A percentile compares a stretch with the other conserved stretches of the same genome.
Conservation (phyloP, 2,797 vertebrate genomes). For the Bradypus variegatus region DNA sequence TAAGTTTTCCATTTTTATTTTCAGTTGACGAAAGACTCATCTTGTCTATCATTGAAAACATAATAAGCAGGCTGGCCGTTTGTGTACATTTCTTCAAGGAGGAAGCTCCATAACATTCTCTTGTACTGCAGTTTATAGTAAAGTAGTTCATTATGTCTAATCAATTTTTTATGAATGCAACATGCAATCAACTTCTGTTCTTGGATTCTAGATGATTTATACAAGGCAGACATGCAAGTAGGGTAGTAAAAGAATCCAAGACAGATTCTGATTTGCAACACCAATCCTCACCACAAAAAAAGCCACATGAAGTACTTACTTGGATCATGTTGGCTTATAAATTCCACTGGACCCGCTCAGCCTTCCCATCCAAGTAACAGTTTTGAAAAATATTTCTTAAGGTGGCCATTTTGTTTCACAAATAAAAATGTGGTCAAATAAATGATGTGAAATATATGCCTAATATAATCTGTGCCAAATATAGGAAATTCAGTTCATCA, state of each 20-base stretch:
- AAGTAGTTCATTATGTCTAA: neutral
- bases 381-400: too few species aligned
- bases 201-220: neutral
- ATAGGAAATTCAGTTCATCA: too few species aligned
- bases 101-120: neutral
- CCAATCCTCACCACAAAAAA: neutral
- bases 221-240: neutral
- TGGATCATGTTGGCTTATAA: too few species aligned
- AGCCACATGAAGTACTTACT: neutral
- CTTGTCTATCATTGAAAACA: neutral
- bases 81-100: neutral
- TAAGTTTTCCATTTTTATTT: neutral
- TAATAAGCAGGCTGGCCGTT: neutral
- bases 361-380: too few species aligned
- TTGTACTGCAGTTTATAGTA: neutral
- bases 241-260: neutral
- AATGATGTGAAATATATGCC: too few species aligned
- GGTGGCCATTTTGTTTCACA: too few species aligned
- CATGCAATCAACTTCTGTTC: neutral
- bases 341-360: too few species aligned
- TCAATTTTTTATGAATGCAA: neutral
- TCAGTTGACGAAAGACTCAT: neutral
- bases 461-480: too few species aligned
- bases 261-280: neutral
- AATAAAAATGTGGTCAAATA: too few species aligned